A percentile compares a stretch with the other conserved stretches of the same genome.
Evolutionary conservation across 2,113 vertebrate genomes (phyloP).

Genomic region (Sorex fumeus): DNA sequence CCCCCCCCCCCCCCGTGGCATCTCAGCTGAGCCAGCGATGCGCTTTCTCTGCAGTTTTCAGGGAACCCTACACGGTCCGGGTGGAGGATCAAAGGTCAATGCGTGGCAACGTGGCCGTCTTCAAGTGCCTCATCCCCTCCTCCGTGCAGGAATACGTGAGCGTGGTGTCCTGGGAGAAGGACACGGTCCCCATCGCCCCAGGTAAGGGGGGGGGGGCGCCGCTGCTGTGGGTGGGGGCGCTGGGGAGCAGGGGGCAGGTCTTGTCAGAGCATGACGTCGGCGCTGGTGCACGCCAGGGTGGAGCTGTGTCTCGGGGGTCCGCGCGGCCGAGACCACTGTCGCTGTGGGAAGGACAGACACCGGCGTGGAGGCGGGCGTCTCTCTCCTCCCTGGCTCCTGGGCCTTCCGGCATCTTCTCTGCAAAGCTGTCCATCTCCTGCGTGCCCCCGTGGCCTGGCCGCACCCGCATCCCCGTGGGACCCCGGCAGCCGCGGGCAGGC

Average conservation of each 20-base stretch:
- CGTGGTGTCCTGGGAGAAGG: conserved; percentile 99
- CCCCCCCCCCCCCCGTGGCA: too few species aligned
- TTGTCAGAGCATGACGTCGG: neutral
- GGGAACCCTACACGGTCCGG: conserved; percentile 99
- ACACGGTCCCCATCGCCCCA: conserved; percentile 98
- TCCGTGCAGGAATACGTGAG: conserved; percentile 99
- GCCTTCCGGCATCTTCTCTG: too few species aligned
- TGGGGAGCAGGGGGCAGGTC: rapidly evolving
- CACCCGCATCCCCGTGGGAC: too few species aligned
- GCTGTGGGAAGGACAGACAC: too few species aligned
- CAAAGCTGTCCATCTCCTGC: too few species aligned
- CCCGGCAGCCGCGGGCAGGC: too few species aligned
- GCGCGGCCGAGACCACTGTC: too few species aligned
- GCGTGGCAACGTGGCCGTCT: conserved; percentile 99
- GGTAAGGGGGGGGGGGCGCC: conserved; percentile 88
- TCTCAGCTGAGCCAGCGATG: neutral
- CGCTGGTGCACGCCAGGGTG: neutral
- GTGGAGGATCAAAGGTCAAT: conserved; percentile 99
- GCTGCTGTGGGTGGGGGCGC: rapidly evolving
- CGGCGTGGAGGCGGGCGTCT: neutral
- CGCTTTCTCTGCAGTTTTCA: conserved; percentile 92
- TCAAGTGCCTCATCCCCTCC: conserved; percentile 99
- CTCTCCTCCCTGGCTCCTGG: neutral
- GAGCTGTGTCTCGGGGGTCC: too few species aligned
- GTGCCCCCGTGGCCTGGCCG: too few species aligned